phyloP scores from a whole-genome alignment of 2,797 vertebrate species.

The Neostethus bicornis region DNA sequence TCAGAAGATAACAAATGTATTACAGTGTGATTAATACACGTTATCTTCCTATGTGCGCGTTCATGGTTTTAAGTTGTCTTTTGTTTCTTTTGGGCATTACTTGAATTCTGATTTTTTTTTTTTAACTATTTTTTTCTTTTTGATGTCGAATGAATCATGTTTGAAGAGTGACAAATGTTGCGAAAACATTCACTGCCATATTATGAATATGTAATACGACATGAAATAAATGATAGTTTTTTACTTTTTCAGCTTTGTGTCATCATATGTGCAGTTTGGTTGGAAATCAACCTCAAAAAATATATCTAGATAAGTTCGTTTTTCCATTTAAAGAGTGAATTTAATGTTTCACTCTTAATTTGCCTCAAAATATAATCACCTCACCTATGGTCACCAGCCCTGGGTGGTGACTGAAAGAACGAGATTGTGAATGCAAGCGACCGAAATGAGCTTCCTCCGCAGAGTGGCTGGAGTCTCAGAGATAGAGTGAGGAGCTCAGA shows the following conservation, averaged over 20 bases:
- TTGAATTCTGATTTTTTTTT: conserved; percentile 84
- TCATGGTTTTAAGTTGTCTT: conserved; percentile 59
- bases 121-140: conserved; percentile 60
- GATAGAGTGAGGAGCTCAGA: no score
- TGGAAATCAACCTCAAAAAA: background rate
- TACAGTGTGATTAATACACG: conserved; percentile 55
- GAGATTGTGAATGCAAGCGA: no score
- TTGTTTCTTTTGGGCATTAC: conserved; percentile 80
- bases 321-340: no score
- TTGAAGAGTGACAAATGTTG: conserved; percentile 88
- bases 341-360: no score
- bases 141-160: conserved; percentile 73
- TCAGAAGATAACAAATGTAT: conserved; percentile 68
- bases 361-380: no score
- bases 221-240: conserved; percentile 99
- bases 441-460: no score
- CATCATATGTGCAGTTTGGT: conserved; percentile 39
- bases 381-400: no score
- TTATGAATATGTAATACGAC: conserved; percentile 90
- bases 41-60: conserved; percentile 45
- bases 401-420: no score
- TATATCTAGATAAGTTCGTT: no score
- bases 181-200: conserved; percentile 92
- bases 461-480: no score
- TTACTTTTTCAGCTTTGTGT: conserved; percentile 83